A percentile compares a stretch with the other conserved stretches of the same genome.
These are phyloP conservation scores for Paramormyrops kingsleyae DNA, from an alignment of 2,113 vertebrate species.

Conservation along the genomic window DNA sequence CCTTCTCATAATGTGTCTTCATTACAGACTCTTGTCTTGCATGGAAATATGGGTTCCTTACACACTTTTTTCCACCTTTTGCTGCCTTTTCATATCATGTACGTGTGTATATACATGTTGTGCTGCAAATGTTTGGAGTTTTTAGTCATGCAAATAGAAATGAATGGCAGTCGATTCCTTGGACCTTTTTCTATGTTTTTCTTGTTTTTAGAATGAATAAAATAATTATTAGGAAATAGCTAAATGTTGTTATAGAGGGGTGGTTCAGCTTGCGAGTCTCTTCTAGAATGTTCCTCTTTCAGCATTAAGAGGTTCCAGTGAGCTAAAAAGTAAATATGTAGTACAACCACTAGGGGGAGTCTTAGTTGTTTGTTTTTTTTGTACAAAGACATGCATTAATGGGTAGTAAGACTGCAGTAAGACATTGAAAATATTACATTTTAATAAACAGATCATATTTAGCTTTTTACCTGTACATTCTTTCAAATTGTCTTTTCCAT, in stretches of 20 bases:
- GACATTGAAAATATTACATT: not conserved
- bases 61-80: not conserved
- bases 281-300: conserved; percentile 32
- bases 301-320: not conserved
- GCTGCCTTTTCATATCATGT: not conserved
- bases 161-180: not conserved
- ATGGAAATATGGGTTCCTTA: not conserved
- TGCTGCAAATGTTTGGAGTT: not conserved
- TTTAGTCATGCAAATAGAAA: not conserved
- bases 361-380: not conserved
- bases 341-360: conserved; percentile 3
- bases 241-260: not conserved
- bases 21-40: not conserved
- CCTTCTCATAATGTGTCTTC: not conserved
- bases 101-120: not conserved
- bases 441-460: not conserved
- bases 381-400: not conserved
- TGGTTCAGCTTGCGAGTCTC: not conserved
- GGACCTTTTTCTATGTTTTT: not conserved
- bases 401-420: not conserved
- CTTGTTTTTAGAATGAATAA: not conserved
- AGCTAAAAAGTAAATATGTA: not conserved
- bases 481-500: not conserved
- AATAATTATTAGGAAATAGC: not conserved
- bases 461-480: not conserved